Evolutionary conservation across 1,140 invertebrate genomes (phyloP), one percentile per base, ranked within the genome.

Genomic region (Lepidurus arcticus): DNA sequence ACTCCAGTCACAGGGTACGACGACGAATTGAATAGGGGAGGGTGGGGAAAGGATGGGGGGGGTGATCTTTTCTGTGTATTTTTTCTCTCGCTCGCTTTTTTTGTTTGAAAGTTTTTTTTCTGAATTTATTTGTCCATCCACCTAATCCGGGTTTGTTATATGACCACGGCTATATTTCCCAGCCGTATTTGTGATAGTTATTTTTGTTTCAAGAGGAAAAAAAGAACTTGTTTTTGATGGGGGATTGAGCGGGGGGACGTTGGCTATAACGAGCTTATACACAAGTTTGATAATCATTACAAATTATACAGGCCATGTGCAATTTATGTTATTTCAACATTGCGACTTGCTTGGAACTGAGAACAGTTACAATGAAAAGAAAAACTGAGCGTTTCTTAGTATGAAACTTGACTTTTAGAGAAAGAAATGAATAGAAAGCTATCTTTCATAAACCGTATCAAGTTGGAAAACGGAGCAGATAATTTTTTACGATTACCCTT

Each of bases 141-240:
- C 53, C 53, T 65, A 65, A 65, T 65, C 53, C 53, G 53, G 53
- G 53, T 65, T 65, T 65, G 53, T 65, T 65, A 65, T 65, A 65
- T 65, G 53, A 65, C 53, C 53, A 16, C 53, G 53, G 53, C 53
- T 65, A 65, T 65, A 65, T 65, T 65, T 65, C 53, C 53, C 53
- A 65, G 53, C 53, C 53, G 53, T 65, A 65, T 65, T 65, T 65
- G 53, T 65, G 53, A 65, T 65, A 65, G 53, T 65, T 65, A 65
- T 65, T 65, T 65, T 65, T 65, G 53, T 65, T 65, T 65, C 21
- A 21, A 65, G 53, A 65, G 13, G 53, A 65, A 47, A 65, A 65
- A 65, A 65, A 21, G 21, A 65, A 65, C 53, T 65, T 65, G 53
- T 65, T 65, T 65, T 65, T 65, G 53, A 65, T 65, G 53, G 21